phyloP scores from a whole-genome alignment of 2,113 vertebrate species.

The Eurystomus gularis region DNA sequence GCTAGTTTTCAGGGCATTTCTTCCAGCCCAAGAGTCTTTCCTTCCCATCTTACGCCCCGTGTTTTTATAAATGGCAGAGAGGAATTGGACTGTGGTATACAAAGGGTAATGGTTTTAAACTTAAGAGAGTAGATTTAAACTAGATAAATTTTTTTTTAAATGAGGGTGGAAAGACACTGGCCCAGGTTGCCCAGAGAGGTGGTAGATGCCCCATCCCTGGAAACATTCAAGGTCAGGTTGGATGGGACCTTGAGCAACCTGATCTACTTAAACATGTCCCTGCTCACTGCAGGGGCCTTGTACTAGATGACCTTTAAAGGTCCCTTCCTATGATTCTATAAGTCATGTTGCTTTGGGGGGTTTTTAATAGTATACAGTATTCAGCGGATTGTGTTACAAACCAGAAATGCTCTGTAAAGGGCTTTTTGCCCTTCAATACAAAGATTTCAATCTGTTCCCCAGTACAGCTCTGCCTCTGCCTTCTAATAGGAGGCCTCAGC shows the following conservation, averaged over 20 bases:
- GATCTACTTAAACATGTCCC: background rate
- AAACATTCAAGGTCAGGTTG: background rate
- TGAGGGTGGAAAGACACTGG: background rate
- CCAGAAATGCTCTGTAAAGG: background rate
- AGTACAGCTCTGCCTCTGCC: background rate
- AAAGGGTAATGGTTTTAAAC: background rate
- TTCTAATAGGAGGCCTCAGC: slow-evolving; percentile 39
- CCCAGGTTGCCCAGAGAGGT: background rate
- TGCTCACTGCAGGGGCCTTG: background rate
- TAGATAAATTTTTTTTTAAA: background rate
- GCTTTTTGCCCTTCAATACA: background rate
- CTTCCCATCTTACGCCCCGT: background rate
- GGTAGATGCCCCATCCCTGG: background rate
- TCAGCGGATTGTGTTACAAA: background rate
- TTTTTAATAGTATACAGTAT: background rate
- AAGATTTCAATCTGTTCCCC: background rate
- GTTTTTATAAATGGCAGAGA: background rate
- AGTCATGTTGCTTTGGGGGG: background rate
- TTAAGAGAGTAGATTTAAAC: background rate
- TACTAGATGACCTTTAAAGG: background rate
- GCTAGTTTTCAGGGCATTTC: background rate
- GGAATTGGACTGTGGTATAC: background rate
- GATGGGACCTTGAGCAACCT: background rate
- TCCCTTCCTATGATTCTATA: background rate
- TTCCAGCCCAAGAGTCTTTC: background rate